phyloP scores from a whole-genome alignment of 37 sponge, comb jelly and placozoan genomes.

The Cladorhizidae sp. region DNA sequence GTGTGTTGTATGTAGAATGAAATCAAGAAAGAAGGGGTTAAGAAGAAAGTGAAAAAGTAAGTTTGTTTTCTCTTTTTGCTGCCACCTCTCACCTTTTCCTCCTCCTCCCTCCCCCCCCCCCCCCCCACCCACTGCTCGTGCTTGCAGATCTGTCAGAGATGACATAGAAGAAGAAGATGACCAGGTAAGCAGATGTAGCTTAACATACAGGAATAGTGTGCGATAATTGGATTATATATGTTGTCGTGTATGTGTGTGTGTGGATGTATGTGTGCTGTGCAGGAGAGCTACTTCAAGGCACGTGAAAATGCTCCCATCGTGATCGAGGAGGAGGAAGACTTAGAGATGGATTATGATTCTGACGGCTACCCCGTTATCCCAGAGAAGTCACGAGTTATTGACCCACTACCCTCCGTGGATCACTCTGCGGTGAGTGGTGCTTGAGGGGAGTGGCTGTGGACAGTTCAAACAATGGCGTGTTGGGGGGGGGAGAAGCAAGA shows the following conservation, averaged over 20 bases:
- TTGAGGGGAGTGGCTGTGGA: no score
- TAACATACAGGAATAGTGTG: no score
- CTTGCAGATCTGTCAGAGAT: constrained; percentile 62
- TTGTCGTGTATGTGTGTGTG: no score
- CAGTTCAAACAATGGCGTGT: neutral
- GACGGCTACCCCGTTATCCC: constrained; percentile 93
- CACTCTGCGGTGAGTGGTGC: constrained; percentile 66
- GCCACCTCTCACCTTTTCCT: neutral
- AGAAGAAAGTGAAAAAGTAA: neutral
- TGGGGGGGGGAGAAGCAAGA: neutral
- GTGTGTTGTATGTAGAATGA: constrained; percentile 6
- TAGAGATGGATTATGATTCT: constrained; percentile 90
- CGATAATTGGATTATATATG: no score
- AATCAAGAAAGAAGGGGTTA: constrained; percentile 29
- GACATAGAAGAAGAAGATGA: constrained; percentile 98
- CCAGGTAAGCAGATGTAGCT: constrained; percentile 54
- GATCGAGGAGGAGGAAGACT: constrained; percentile 85
- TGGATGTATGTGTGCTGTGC: neutral
- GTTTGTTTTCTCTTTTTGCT: neutral
- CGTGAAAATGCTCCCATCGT: constrained; percentile 76
- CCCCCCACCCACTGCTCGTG: neutral
- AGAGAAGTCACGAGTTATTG: constrained; percentile 80
- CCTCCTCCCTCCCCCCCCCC: constrained; percentile 1
- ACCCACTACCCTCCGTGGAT: constrained; percentile 91
- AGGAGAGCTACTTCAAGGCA: constrained; percentile 95